phyloP scores from a whole-genome alignment of 2,797 vertebrate species.

The Buphagus erythrorhynchus region DNA sequence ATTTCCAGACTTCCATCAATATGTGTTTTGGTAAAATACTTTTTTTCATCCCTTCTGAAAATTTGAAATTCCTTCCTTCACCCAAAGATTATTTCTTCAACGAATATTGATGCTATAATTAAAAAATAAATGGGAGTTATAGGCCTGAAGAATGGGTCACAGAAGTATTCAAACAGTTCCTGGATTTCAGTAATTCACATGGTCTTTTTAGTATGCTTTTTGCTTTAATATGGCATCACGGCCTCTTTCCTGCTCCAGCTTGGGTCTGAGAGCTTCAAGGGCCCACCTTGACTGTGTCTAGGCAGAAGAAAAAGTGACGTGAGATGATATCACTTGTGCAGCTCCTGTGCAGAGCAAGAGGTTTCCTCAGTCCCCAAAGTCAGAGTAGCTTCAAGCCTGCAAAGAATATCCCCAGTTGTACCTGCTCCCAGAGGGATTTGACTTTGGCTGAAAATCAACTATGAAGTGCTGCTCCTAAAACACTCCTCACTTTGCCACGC shows the following conservation, averaged over 20 bases:
- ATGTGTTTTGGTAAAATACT: background rate
- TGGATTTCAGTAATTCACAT: background rate
- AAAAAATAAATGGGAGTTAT: background rate
- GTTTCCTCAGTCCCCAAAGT: background rate
- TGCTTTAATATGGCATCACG: background rate
- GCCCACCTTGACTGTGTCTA: background rate
- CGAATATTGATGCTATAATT: background rate
- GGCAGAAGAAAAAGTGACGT: background rate
- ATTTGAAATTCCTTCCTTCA: background rate
- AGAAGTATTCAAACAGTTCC: background rate
- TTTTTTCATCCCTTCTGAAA: background rate
- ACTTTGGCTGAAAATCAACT: conserved; percentile 31
- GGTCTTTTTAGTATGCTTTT: background rate
- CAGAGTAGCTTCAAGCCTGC: background rate
- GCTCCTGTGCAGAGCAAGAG: background rate
- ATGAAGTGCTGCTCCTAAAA: conserved; percentile 26
- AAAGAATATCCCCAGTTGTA: background rate
- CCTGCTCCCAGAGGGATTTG: background rate
- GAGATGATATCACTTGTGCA: background rate
- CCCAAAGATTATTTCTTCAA: background rate
- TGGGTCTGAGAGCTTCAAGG: background rate
- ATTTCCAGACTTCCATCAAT: background rate
- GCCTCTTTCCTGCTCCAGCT: background rate
- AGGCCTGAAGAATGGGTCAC: background rate
- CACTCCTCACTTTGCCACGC: background rate